Base-by-base conservation (phyloP, 2,888 invertebrate species). In the Archaeoteleia sp. region DNA sequence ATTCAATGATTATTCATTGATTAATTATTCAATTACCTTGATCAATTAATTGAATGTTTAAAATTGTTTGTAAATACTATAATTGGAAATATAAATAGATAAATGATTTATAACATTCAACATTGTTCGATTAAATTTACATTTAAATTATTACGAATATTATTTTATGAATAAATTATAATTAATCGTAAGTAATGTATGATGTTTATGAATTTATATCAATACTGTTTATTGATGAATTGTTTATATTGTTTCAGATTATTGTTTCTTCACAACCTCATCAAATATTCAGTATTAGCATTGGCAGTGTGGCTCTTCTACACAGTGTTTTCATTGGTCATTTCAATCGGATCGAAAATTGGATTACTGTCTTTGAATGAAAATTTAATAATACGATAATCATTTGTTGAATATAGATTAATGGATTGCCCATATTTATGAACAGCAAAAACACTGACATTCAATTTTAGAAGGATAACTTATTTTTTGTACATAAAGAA, bases 261-360 rank as follows among this genome's bases (percentile, higher is more conserved):
- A 12, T 42, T 74, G 2, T 9, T 78, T 1, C 6, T 77, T 2
- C 78, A 81, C 49, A 72, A 46, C 39, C 27, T 73, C 5, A 62
- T 80, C 10, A 77, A 75, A 57, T 78, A 70, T 43, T 37, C 49
- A 0, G 13, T 71, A 2, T 14, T 74, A 3, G 32, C 43, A 0
- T 30, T 74, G 8, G n/a, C 27, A 13, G 23, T 51, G 8, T 65
- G 62, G 65, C 12, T 43, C 13, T 7, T 54, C 3, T 72, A 69
- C 10, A 30, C 4, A 34, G 35, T 63, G 12, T 14, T 67, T 27
- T 42, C 57, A n/a, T 23, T 58, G 2, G 23, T 43, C 12, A 42
- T 63, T 23, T 63, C 70, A 23, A 49, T 70, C 9, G 62, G 58
- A n/a, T 53, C 69, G 34, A 66, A 37, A 17, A 66, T 57, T 10